Evolutionary conservation across 2,113 vertebrate genomes (phyloP).

Genomic region (Oryctolagus cuniculus): mOryCun1.1 NC_091442.1:104061501-104062000

Average conservation of each 20-base stretch:
- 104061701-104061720: neutral
- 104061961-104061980: neutral
- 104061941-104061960: neutral
- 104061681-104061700: neutral
- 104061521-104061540: constrained; percentile 95
- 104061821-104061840: neutral
- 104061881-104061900: neutral
- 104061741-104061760: neutral
- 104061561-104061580: constrained; percentile 99
- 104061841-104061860: neutral
- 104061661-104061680: neutral
- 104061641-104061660: neutral
- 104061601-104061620: neutral
- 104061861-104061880: neutral
- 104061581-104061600: constrained; percentile 95
- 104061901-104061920: neutral
- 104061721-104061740: neutral
- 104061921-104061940: neutral
- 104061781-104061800: neutral
- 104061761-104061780: neutral
- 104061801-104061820: neutral
- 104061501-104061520: constrained; percentile 95
- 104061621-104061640: neutral
- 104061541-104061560: constrained; percentile 96
- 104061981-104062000: neutral